Conservation (phyloP, 2,797 vertebrate species). For the Falco concolor region DNA sequence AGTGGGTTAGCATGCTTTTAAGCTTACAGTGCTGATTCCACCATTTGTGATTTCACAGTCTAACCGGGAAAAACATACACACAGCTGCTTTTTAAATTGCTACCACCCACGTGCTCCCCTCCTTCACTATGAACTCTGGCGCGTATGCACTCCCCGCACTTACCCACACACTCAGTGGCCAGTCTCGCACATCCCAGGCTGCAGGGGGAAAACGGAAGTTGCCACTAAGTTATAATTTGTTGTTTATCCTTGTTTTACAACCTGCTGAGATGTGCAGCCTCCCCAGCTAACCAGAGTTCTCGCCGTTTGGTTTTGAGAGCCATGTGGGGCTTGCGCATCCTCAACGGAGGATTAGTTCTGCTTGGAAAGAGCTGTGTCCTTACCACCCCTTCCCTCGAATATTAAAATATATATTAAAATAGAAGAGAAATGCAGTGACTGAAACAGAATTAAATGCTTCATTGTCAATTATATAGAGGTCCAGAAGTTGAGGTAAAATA, state of each 20-base stretch:
- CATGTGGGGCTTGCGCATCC: neutral
- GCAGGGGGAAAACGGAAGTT: neutral
- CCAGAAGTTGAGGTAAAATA: neutral
- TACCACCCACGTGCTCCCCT: constrained; percentile 32
- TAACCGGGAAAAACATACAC: constrained; percentile 28
- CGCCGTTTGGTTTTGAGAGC: fast-evolving
- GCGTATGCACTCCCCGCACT: neutral
- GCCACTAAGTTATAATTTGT: neutral
- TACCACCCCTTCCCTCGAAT: neutral
- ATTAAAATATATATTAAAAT: constrained; percentile 33
- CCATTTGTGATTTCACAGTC: constrained; percentile 48
- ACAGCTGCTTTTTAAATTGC: constrained; percentile 26
- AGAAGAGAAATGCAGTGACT: neutral
- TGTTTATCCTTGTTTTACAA: neutral
- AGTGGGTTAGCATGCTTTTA: constrained; percentile 14
- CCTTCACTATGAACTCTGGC: neutral
- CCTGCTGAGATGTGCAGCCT: neutral
- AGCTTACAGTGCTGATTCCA: constrained; percentile 11
- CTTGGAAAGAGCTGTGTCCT: neutral
- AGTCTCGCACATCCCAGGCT: neutral
- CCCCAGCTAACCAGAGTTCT: neutral
- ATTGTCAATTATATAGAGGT: neutral
- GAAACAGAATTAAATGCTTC: constrained; percentile 6
- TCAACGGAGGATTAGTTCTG: constrained; percentile 49
- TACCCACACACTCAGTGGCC: neutral